Evolutionary conservation across 2,797 vertebrate species (phyloP).

Genomic region (Hafferia zeledoni): DNA sequence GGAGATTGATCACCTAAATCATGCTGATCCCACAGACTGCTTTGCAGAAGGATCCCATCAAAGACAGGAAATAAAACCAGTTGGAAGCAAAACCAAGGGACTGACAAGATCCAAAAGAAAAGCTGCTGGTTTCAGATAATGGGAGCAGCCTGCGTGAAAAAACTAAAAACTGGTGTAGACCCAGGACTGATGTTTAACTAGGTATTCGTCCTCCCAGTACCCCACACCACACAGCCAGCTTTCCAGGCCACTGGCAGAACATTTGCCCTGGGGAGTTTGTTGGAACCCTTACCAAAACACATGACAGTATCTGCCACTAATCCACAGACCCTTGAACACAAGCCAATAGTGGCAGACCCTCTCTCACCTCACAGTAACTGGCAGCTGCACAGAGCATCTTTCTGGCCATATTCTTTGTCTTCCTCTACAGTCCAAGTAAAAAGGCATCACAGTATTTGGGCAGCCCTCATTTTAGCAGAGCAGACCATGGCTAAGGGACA

Average conservation of each 20-base stretch:
- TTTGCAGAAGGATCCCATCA: background rate
- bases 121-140: background rate
- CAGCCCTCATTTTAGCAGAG: background rate
- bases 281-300: background rate
- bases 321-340: background rate
- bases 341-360: background rate
- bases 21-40: background rate
- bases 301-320: background rate
- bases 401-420: background rate
- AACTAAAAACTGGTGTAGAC: background rate
- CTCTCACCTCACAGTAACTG: background rate
- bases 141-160: background rate
- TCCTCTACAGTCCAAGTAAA: background rate
- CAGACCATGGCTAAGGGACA: background rate
- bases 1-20: background rate
- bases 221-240: background rate
- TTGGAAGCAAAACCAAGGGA: background rate
- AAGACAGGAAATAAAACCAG: background rate
- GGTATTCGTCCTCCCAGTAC: background rate
- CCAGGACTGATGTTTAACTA: background rate
- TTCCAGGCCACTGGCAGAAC: background rate
- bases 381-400: background rate
- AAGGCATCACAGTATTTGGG: background rate
- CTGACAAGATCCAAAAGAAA: background rate
- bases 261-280: background rate